Evolutionary conservation across 2,113 vertebrate genomes (phyloP).

Genomic region (Orthonyx spaldingii): DNA sequence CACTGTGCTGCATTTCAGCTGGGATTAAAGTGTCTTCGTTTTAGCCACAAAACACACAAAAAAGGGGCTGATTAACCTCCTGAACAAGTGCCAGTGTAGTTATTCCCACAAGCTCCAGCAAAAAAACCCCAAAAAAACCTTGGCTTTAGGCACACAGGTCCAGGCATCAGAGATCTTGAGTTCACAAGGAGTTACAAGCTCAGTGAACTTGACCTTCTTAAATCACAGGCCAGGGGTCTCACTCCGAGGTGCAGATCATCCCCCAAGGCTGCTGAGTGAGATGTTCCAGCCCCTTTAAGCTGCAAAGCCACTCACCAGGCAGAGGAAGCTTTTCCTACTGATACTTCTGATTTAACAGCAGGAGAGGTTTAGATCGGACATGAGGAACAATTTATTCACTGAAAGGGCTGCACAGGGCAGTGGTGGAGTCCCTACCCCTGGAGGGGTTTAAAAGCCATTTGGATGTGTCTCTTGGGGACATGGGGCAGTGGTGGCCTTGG

Average conservation of each 20-base stretch:
- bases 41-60: background rate
- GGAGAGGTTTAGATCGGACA: rapidly evolving
- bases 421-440: rapidly evolving
- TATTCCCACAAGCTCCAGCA: background rate
- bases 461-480: background rate
- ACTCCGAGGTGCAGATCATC: background rate
- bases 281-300: background rate
- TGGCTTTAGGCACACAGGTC: background rate
- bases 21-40: background rate
- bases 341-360: rapidly evolving
- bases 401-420: background rate
- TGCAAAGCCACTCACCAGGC: rapidly evolving
- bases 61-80: background rate
- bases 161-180: background rate
- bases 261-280: background rate
- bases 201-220: background rate
- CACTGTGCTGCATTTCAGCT: background rate
- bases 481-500: background rate
- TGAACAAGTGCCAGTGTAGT: background rate
- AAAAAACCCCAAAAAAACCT: background rate
- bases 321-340: background rate
- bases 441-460: background rate
- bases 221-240: background rate
- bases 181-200: background rate
- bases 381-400: background rate